A percentile compares a stretch with the other conserved stretches of the same genome.
Evolutionary conservation across 1,140 invertebrate species (phyloP).

Genomic region (Meloidogyne chitwoodi): DNA sequence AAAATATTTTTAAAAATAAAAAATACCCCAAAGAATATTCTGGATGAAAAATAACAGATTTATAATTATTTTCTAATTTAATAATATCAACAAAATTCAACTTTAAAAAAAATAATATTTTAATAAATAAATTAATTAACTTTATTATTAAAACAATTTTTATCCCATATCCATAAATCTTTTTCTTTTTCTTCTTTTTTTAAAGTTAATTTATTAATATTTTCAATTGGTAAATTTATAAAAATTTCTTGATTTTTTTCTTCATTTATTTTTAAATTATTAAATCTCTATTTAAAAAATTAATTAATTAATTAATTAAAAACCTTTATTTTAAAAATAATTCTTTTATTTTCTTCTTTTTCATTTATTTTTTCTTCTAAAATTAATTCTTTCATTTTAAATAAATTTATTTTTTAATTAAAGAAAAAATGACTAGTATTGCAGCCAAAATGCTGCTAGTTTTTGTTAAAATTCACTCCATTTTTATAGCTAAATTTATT

Average conservation of each 20-base stretch:
- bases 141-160: not conserved
- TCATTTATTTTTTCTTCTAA: not conserved
- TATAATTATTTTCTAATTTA: not conserved
- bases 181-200: not conserved
- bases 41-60: conserved; percentile 30
- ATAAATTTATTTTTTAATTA: not conserved
- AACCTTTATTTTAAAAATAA: not conserved
- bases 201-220: not conserved
- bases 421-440: not conserved
- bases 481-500: no score
- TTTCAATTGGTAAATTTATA: not conserved
- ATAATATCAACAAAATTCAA: not conserved
- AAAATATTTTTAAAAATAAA: not conserved
- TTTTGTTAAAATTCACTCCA: no score
- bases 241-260: not conserved
- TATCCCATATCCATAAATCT: not conserved
- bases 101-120: not conserved
- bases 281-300: not conserved
- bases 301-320: not conserved
- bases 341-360: not conserved
- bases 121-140: not conserved
- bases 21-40: conserved; percentile 21
- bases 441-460: no score
- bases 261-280: not conserved
- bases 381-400: not conserved